Base-by-base conservation (phyloP, 1,140 invertebrate genomes). In the Sitobion miscanthi region DNA sequence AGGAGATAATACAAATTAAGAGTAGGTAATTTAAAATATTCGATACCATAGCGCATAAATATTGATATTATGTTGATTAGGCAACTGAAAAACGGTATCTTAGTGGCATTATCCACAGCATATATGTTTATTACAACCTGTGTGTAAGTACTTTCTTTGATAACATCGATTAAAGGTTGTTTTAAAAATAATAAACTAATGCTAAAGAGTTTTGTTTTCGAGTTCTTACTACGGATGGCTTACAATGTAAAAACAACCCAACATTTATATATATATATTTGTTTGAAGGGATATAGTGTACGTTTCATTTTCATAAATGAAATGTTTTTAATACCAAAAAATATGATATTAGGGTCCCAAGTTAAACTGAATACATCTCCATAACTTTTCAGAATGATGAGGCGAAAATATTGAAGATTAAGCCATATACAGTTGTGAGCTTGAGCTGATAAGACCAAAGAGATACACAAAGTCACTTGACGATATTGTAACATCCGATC, bases 391-490 rank as follows among this genome's bases (percentile, higher is more conserved):
- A 45, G 23, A 86, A 86, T 38, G 49, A n/a, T 87, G 17, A 35
- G 86, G 47, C 86, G 49, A 87, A 52, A 87, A 52, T 54, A 54
- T 88, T 88, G 23, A 35, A 88, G 35, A 88, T 54, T 38, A 20
- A 52, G 21, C 86, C 25, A n/a, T 17, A n/a, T 62, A 25, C 30
- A 49, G 20, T 11, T 1, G 20, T 88, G n/a, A 23, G 87, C 49
- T 49, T 35, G n/a, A 54, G 30, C 2, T 9, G 42, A 20, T 35
- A 38, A 88, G 25, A 52, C 87, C 49, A n/a, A 52, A 54, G 20
- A 88, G n/a, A n/a, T 49, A 88, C 8, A 35, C 3, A 35, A 88
- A 54, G n/a, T 52, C 87, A 8, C 47, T 54, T 9, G 47, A 8
- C 30, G 87, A 45, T 45, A 54, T 25, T 30, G 20, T n/a, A n/a